phyloP scores from a whole-genome alignment of 1,140 invertebrate genomes.

The Drosophila micromelanica region DNA sequence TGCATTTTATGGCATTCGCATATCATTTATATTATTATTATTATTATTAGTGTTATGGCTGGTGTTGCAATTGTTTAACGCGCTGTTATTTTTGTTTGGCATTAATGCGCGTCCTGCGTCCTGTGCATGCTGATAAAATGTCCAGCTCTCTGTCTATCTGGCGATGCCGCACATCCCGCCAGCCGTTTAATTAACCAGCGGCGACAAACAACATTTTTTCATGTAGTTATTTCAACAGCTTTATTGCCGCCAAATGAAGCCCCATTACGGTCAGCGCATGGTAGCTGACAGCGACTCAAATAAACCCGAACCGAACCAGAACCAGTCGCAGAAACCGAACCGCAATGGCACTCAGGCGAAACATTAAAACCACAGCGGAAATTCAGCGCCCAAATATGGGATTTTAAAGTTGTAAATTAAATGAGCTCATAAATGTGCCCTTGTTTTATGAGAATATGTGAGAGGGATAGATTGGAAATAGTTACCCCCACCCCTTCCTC shows the following conservation, averaged over 20 bases:
- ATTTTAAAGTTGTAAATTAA: conserved; percentile 34
- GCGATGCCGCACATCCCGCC: conserved; percentile 6
- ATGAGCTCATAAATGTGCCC: conserved; percentile 43
- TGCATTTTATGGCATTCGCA: conserved; percentile 68
- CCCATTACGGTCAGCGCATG: conserved; percentile 25
- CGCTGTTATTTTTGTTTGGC: conserved; percentile 64
- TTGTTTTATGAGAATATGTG: conserved; percentile 42
- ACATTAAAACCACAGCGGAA: conserved; percentile 27
- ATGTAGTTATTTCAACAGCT: conserved; percentile 41
- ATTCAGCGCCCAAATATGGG: conserved; percentile 9
- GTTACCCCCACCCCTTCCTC: not conserved
- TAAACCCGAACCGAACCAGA: conserved; percentile 8
- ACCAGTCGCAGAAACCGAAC: conserved; percentile 12
- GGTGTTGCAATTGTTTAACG: conserved; percentile 53
- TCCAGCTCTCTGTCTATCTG: conserved; percentile 15
- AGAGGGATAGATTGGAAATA: conserved; percentile 14
- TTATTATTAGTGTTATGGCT: conserved; percentile 41
- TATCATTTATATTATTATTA: conserved; percentile 65
- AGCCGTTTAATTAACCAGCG: conserved; percentile 43
- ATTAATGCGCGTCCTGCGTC: conserved; percentile 54
- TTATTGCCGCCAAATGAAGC: conserved; percentile 43
- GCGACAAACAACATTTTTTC: conserved; percentile 25
- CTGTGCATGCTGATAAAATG: conserved; percentile 16
- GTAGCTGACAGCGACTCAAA: conserved; percentile 9
- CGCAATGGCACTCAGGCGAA: conserved; percentile 41